Conservation (phyloP, 2,113 vertebrate genomes). For the Epinephelus fuscoguttatus region DNA sequence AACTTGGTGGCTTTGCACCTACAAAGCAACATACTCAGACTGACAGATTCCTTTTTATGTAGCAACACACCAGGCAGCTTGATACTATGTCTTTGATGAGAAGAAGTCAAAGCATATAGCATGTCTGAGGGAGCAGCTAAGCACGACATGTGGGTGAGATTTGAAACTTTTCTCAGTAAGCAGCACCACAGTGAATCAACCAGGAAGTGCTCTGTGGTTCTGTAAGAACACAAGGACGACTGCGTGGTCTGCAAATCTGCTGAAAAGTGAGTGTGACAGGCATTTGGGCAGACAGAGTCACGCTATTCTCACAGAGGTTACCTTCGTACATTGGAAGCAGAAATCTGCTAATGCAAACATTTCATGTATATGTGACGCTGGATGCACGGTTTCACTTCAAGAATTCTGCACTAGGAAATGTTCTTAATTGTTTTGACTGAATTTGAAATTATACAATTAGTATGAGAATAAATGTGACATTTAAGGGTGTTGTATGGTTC, state of each 20-base stretch:
- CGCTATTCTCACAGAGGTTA: background rate
- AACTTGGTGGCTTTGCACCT: constrained; percentile 38
- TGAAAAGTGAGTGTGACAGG: background rate
- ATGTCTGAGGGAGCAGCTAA: background rate
- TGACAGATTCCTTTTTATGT: constrained; percentile 17
- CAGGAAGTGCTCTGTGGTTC: constrained; percentile 50
- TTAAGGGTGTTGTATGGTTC: background rate
- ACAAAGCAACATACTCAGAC: constrained; percentile 13
- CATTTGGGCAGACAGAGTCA: background rate
- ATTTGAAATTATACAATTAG: background rate
- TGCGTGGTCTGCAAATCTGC: constrained; percentile 14
- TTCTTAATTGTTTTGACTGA: background rate
- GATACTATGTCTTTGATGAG: background rate
- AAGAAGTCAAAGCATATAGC: constrained; percentile 8
- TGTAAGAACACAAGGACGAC: background rate
- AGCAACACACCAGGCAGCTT: background rate
- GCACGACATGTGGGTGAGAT: constrained; percentile 5
- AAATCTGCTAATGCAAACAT: background rate
- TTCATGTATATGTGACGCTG: background rate
- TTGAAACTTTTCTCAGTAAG: background rate
- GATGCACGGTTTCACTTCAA: background rate
- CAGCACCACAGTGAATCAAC: background rate
- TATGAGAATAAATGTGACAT: background rate
- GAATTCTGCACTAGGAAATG: too few relatives aligned
- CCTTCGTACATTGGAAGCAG: background rate